Base-by-base conservation (phyloP, 2,797 vertebrate species). In the Pangasius larnaudii region DNA sequence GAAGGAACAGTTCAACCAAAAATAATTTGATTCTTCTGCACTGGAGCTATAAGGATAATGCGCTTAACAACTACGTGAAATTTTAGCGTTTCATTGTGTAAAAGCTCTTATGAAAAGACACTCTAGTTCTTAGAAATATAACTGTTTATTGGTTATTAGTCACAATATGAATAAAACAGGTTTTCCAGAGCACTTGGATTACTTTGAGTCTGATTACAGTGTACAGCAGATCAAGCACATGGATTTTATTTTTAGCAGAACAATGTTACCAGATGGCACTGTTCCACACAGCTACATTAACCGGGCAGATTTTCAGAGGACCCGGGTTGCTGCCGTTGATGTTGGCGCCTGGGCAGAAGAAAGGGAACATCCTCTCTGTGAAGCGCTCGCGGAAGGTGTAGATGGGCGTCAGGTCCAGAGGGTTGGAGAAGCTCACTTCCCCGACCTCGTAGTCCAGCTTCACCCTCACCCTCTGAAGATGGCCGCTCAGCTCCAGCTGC, bases 291-390 rank as follows among this genome's bases (percentile, higher is more conserved):
- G 95, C 96, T 88, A 96, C 95, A 82, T 94, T 96, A 33, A 92
- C 95, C 0, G 95, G 94, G 90, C 95, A 96, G 92, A 97, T 95
- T 90, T 94, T 94, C 7, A 97, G 94, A 0, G 96, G 95, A 0
- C 92, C 93, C 59, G 94, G 93, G 92, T 97, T 97, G 80, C 93
- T 96, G 33, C 95, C 93, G 0, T 96, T 96, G 85, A 97, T 95
- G 92, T 97, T 97, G 51, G 96, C 95, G 3, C 96, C 96, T 0
- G 96, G 96, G 91, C 96, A 97, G 93, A 96, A 96, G 91, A 97
- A 97, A 6, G 96, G 96, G 89, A 92, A 96, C 93, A 97, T 94
- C 90, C 87, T 96, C 87, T 96, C 94, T 3, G 94, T 95, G 89
- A 97, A 97, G 87, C 90, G 88, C 87, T 92, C 95, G 0, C 18